These are phyloP conservation scores for Rhyacophila brunnea DNA, from an alignment of 1,140 invertebrate species.

Conservation along the genomic window DNA sequence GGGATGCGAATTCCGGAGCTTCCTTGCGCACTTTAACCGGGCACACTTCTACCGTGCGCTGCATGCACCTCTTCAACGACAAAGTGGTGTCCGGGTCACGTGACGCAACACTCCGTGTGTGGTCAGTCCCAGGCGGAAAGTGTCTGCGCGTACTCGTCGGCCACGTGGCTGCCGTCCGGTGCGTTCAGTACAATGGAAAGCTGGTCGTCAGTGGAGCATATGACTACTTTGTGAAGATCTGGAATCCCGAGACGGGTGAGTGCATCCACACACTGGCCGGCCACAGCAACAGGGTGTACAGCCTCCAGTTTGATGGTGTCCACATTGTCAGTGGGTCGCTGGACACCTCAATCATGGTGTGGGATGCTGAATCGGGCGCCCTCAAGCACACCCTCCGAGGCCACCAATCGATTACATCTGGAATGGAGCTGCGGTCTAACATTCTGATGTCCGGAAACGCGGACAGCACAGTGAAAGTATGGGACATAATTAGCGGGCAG, in stretches of 20 bases:
- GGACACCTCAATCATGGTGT: conserved; percentile 96
- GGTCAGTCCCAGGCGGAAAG: conserved; percentile 91
- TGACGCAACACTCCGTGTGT: conserved; percentile 92
- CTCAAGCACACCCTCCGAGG: conserved; percentile 94
- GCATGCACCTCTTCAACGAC: conserved; percentile 93
- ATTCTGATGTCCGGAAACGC: conserved; percentile 97
- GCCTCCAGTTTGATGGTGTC: conserved; percentile 89
- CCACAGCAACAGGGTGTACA: conserved; percentile 95
- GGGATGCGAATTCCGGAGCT: conserved; percentile 91
- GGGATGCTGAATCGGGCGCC: conserved; percentile 92
- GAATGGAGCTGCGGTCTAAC: conserved; percentile 96
- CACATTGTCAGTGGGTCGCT: conserved; percentile 96
- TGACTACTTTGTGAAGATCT: conserved; percentile 93
- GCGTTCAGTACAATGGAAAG: conserved; percentile 97
- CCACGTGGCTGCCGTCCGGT: conserved; percentile 94
- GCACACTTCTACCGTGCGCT: conserved; percentile 96
- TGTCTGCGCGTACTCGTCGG: conserved; percentile 92
- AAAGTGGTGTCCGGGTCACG: conserved; percentile 96
- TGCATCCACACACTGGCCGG: conserved; percentile 89
- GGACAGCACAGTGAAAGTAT: conserved; percentile 99
- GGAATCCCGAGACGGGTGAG: conserved; percentile 89
- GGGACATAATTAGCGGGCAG: conserved; percentile 96
- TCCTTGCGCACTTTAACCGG: conserved; percentile 93
- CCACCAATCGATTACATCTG: conserved; percentile 95
- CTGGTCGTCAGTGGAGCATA: conserved; percentile 94